These are phyloP conservation scores for Caerostris extrusa DNA, from an alignment of 1,140 invertebrate species.

Conservation along the genomic window DNA sequence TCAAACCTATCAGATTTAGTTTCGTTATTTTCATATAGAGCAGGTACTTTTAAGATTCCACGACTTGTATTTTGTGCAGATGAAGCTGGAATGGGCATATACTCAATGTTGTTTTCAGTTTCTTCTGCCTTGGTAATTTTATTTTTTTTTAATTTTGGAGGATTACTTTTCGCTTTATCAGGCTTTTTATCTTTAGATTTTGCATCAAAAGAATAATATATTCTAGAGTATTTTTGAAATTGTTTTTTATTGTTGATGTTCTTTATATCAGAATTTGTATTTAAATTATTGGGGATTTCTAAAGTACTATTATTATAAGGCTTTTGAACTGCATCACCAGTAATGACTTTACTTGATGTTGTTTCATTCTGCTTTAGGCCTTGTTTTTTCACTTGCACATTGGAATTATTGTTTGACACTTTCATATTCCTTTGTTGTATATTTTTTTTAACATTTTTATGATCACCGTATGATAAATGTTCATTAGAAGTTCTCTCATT, in stretches of 20 bases:
- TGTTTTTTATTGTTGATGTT: too few relatives aligned
- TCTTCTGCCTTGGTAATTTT: not conserved
- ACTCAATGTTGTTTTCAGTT: not conserved
- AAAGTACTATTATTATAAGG: too few relatives aligned
- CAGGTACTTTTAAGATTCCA: constrained; percentile 68
- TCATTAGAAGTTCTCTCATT: constrained; percentile 28
- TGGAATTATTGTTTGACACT: too few relatives aligned
- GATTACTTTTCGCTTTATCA: constrained; percentile 46
- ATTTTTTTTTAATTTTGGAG: constrained; percentile 69
- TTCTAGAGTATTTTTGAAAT: too few relatives aligned
- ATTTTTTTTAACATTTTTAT: too few relatives aligned
- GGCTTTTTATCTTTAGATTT: constrained; percentile 52
- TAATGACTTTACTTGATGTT: too few relatives aligned
- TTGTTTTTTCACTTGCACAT: too few relatives aligned
- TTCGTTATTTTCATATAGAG: constrained; percentile 77
- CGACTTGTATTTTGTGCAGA: constrained; percentile 34
- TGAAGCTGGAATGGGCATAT: not conserved
- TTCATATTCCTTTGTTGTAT: too few relatives aligned
- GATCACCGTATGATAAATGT: not conserved
- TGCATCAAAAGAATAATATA: not conserved
- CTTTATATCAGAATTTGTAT: too few relatives aligned
- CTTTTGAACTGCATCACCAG: too few relatives aligned
- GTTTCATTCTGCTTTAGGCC: too few relatives aligned
- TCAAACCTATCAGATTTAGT: constrained; percentile 36
- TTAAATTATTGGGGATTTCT: too few relatives aligned